Evolutionary conservation across 2,113 vertebrate genomes (phyloP).

Genomic region (Egretta garzetta): DNA sequence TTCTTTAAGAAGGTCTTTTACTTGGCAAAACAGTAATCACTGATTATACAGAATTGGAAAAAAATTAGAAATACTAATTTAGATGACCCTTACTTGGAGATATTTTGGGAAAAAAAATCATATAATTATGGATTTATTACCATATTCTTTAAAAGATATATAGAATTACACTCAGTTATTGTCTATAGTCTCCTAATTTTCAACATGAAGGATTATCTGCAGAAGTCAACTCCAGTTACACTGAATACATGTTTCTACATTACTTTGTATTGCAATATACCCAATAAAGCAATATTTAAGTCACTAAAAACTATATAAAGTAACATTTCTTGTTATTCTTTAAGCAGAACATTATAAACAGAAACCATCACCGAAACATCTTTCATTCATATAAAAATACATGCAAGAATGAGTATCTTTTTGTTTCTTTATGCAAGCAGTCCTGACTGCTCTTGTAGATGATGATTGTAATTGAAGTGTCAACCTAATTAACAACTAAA

Average conservation of each 20-base stretch:
- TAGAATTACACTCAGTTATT: background rate
- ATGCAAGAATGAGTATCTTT: constrained; percentile 51
- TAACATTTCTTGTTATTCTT: background rate
- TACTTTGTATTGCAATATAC: background rate
- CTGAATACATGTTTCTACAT: background rate
- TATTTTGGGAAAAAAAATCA: background rate
- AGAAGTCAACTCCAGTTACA: background rate
- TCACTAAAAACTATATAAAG: background rate
- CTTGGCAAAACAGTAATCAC: background rate
- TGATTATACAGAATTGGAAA: background rate
- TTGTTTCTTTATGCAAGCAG: constrained; percentile 77
- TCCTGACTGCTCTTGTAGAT: constrained; percentile 78
- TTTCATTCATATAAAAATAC: background rate
- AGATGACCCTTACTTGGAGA: background rate
- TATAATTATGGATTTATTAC: background rate
- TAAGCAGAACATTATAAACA: background rate
- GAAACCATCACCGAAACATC: background rate
- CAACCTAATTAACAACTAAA: constrained; percentile 95
- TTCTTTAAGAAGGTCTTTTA: background rate
- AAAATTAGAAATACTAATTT: background rate
- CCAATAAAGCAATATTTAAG: background rate
- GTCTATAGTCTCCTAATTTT: background rate
- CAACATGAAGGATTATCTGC: background rate
- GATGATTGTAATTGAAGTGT: constrained; percentile 85
- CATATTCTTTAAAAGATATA: background rate